These are phyloP conservation scores for Channa maculata DNA, from an alignment of 2,113 vertebrate species.

Conservation along the genomic window DNA sequence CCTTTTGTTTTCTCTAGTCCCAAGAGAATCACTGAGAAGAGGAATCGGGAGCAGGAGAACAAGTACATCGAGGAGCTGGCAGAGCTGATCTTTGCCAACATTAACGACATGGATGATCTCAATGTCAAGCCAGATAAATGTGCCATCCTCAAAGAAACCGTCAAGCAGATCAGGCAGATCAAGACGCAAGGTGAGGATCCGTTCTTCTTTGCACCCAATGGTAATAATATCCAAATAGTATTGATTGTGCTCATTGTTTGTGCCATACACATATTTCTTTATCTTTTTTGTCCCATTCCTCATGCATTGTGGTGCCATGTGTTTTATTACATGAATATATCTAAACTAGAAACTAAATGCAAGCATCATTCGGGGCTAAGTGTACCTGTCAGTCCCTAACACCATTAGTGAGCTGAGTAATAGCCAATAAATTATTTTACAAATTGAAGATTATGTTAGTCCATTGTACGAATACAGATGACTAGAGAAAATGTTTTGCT, in stretches of 20 bases:
- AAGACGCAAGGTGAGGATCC: conserved; percentile 96
- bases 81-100: conserved; percentile 97
- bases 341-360: too few species aligned
- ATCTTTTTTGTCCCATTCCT: background rate
- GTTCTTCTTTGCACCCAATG: background rate
- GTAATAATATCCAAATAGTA: too few species aligned
- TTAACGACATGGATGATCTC: conserved; percentile 98
- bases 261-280: background rate
- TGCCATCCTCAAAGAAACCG: conserved; percentile 98
- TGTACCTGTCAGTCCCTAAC: too few species aligned
- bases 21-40: conserved; percentile 94
- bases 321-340: too few species aligned
- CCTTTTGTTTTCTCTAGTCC: conserved; percentile 81
- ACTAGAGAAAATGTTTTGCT: too few species aligned
- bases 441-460: too few species aligned
- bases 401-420: too few species aligned
- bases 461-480: too few species aligned
- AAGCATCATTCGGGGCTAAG: too few species aligned
- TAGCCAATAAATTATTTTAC: too few species aligned
- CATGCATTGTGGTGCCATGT: background rate
- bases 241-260: too few species aligned
- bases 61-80: conserved; percentile 98
- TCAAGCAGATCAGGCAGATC: conserved; percentile 99
- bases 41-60: conserved; percentile 98
- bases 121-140: conserved; percentile 99